Base-by-base conservation (phyloP, 1,140 invertebrate genomes). In the Meteorus sp. region DNA sequence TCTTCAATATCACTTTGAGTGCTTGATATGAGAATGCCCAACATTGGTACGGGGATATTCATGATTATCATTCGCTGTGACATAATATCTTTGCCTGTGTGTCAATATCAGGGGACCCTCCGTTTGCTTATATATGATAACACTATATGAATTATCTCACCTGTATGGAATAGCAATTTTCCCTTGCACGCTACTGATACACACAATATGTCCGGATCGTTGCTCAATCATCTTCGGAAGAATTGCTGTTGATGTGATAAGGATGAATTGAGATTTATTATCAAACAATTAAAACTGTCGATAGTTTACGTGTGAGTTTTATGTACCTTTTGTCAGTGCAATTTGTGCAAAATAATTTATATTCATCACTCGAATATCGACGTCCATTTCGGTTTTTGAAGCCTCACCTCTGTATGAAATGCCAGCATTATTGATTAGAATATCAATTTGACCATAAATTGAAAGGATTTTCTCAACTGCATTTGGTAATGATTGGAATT, bases 301-400 rank as follows among this genome's bases (percentile, higher is more conserved):
- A 3, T 31, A 31, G 52, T 7, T 52, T 5, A 48, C 33, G 17
- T 29, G 50, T 31, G 35, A 11, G 44, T 44, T 25, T 35, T 1
- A 29, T 56, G 70, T 81, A 95, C 94, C 92, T 90, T 95, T 97
- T 2, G 93, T 94, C 5, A 98, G 76, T 37, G 89, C 91, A 56
- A 97, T 84, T 65, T 93, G 86, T 22, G 94, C 94, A 84, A 98
- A 95, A 80, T 95, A 98, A 81, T 98, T 98, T 1, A 96, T 87
- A 22, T 86, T 75, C 95, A 98, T 98, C 13, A 98, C 82, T 84
- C 90, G 88, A 44, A 89, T 82, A 79, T 96, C 89, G 23, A 98
- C 92, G 71, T 92, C 88, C n/a, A 94, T 71, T 35, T 85, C 80
- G 2, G 95, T 97, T 41, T 89, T 81, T 15, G 86, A 60, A 51